Conservation (phyloP, 2,113 vertebrate species). For the Suncus etruscus region DNA sequence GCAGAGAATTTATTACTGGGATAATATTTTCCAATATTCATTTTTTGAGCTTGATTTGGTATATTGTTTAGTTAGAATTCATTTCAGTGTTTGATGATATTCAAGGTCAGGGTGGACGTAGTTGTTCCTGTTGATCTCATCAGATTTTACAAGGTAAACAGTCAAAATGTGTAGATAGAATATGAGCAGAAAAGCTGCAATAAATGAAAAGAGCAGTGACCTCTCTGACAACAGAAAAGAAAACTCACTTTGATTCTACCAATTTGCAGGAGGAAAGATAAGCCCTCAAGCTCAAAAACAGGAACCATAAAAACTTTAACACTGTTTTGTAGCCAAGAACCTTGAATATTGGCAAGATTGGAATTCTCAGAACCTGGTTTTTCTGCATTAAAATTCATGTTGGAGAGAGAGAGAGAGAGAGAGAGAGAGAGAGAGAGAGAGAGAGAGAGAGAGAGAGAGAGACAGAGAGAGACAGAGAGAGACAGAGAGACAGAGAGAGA, state of each 20-base stretch:
- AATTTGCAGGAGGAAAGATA: not conserved
- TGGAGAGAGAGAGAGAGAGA: too few relatives aligned
- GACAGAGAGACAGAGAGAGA: too few relatives aligned
- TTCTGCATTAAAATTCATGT: not conserved
- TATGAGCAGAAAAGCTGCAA: not conserved
- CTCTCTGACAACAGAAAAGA: not conserved
- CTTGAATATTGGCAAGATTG: not conserved
- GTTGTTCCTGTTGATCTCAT: not conserved
- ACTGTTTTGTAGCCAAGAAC: not conserved
- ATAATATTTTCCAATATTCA: slow-evolving; percentile 48
- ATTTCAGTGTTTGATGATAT: slow-evolving; percentile 17
- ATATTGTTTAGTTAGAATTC: slow-evolving; percentile 1
- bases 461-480: too few relatives aligned
- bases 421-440: too few relatives aligned
- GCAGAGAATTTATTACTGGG: slow-evolving; percentile 54
- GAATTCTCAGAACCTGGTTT: not conserved
- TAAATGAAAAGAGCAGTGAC: not conserved
- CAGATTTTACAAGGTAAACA: slow-evolving; percentile 35
- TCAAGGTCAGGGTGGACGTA: not conserved
- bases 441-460: too few relatives aligned
- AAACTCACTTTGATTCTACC: not conserved
- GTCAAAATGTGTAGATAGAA: not conserved
- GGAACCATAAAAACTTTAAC: not conserved
- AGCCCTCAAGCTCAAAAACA: not conserved
- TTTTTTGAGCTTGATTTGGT: not conserved